These are phyloP conservation scores for Sibirionetta formosa DNA, from an alignment of 2,797 vertebrate species.

Conservation along the genomic window DNA sequence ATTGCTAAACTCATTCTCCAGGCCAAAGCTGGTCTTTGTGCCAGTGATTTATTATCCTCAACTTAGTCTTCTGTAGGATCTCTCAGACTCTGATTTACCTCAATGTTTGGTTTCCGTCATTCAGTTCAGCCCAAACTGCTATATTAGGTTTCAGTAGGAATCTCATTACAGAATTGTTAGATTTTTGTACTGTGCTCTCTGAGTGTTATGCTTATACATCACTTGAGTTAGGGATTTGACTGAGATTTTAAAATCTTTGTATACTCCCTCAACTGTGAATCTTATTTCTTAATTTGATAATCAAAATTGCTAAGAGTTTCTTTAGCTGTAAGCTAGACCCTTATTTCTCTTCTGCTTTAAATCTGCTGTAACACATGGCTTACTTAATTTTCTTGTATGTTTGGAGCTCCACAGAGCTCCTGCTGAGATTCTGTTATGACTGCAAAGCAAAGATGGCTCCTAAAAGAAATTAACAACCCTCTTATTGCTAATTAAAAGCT, in stretches of 20 bases:
- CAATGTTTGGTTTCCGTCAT: neutral
- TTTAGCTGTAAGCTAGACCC: conserved; percentile 10
- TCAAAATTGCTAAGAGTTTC: neutral
- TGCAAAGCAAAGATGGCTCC: conserved; percentile 62
- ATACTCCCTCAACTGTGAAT: neutral
- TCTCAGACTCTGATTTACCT: neutral
- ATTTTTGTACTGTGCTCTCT: neutral
- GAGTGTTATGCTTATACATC: neutral
- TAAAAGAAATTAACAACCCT: conserved; percentile 91
- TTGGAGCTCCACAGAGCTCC: conserved; percentile 65
- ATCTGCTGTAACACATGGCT: conserved; percentile 73
- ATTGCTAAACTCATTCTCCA: neutral
- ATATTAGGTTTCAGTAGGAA: neutral
- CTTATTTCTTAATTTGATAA: neutral
- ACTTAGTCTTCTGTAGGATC: neutral
- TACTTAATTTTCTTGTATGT: conserved; percentile 64
- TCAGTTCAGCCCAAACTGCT: neutral
- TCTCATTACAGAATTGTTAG: neutral
- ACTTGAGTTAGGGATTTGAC: neutral
- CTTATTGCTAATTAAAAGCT: conserved; percentile 97
- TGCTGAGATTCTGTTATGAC: conserved; percentile 71
- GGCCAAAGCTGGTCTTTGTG: neutral
- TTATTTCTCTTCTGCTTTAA: conserved; percentile 64
- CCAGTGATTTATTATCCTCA: neutral
- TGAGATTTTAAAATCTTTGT: neutral